Conservation (phyloP, 2,888 invertebrate species). For the Dermolepida albohirtum region DNA sequence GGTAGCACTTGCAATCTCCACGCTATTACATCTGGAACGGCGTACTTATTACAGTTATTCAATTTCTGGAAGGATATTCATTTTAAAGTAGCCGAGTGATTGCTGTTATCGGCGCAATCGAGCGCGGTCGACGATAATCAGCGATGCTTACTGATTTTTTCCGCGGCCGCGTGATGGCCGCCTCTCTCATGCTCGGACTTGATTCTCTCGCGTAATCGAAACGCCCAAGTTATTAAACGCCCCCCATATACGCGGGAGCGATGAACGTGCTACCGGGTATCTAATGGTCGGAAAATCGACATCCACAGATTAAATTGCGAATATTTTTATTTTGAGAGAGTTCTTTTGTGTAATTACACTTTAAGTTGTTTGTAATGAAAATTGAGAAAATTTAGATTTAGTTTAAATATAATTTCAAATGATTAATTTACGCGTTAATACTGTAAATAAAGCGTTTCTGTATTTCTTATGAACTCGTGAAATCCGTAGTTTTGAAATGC, state of each 20-base stretch:
- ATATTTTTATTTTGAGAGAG: too few species aligned
- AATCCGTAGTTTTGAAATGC: too few species aligned
- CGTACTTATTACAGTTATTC: conserved; percentile 40
- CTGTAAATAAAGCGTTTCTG: too few species aligned
- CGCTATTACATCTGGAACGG: conserved; percentile 11
- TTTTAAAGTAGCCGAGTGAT: conserved; percentile 40
- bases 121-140: conserved; percentile 33
- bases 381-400: too few species aligned
- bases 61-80: conserved; percentile 37
- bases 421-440: too few species aligned
- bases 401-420: too few species aligned
- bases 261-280: conserved; percentile 20
- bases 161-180: conserved; percentile 21
- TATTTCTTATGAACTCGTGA: too few species aligned
- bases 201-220: conserved; percentile 19
- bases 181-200: not conserved
- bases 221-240: conserved; percentile 35
- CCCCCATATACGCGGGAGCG: conserved; percentile 21
- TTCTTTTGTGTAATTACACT: too few species aligned
- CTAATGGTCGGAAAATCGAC: not conserved
- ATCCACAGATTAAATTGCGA: too few species aligned
- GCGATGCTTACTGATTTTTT: conserved; percentile 30
- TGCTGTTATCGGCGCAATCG: conserved; percentile 36
- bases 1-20: conserved; percentile 19
- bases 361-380: too few species aligned